These are phyloP conservation scores for Aplochiton taeniatus DNA, from an alignment of 2,797 vertebrate genomes.

Conservation along the genomic window DNA sequence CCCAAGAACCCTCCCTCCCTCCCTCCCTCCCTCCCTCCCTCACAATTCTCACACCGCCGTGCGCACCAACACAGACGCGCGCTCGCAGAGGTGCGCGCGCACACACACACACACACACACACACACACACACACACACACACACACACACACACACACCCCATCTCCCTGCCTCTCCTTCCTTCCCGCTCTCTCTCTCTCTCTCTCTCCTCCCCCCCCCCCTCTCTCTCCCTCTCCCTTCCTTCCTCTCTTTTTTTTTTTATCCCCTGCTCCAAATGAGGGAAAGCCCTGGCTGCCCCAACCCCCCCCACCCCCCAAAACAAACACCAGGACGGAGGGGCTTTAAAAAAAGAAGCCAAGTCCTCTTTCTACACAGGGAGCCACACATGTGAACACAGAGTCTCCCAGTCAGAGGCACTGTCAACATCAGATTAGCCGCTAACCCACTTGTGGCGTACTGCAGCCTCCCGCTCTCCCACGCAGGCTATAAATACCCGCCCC, in stretches of 20 bases:
- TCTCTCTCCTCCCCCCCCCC: slow-evolving; percentile 9
- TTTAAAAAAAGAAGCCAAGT: slow-evolving; percentile 56
- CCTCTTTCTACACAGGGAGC: slow-evolving; percentile 30
- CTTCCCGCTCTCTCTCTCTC: slow-evolving; percentile 44
- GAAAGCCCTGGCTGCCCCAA: slow-evolving; percentile 70
- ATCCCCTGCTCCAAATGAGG: slow-evolving; percentile 65
- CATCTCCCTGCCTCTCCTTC: slow-evolving; percentile 28
- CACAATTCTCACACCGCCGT: no score
- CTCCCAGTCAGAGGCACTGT: slow-evolving; percentile 24
- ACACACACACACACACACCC: slow-evolving; percentile 7
- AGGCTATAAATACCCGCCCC: background rate
- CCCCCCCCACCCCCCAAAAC: slow-evolving; percentile 49
- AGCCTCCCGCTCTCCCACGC: slow-evolving; percentile 39
- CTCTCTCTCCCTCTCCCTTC: slow-evolving; percentile 50
- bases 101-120: slow-evolving; percentile 18
- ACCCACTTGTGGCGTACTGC: slow-evolving; percentile 61
- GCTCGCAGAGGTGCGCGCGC: no score
- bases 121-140: slow-evolving; percentile 25
- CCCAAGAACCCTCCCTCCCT: slow-evolving; percentile 26
- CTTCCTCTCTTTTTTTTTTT: slow-evolving; percentile 26
- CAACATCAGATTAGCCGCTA: slow-evolving; percentile 74
- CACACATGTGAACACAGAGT: background rate
- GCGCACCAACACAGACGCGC: no score
- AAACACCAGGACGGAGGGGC: slow-evolving; percentile 50
- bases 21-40: no score